These are phyloP conservation scores for Drosophila greeni DNA, from an alignment of 2,888 invertebrate genomes.

Conservation along the genomic window DNA sequence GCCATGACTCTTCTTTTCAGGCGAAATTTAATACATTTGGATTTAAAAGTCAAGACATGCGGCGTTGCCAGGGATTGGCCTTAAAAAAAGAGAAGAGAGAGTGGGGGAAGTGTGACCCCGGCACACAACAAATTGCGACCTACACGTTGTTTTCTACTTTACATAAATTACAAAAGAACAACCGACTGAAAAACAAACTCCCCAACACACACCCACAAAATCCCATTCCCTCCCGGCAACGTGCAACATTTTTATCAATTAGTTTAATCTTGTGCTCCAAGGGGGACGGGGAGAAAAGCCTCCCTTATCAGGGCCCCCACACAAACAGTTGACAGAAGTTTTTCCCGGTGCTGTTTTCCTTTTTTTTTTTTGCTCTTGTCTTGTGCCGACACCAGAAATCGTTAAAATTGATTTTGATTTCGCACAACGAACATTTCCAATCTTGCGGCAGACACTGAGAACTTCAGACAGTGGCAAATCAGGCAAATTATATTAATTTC, in stretches of 20 bases:
- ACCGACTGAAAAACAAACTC: conserved; percentile 29
- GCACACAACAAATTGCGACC: conserved; percentile 70
- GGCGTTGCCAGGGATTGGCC: conserved; percentile 57
- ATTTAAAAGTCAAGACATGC: conserved; percentile 73
- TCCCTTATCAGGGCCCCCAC: conserved; percentile 37
- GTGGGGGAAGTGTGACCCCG: conserved; percentile 45
- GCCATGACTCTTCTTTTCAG: conserved; percentile 55
- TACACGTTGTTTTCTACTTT: conserved; percentile 68
- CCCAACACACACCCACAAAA: conserved; percentile 28
- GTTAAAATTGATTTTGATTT: conserved; percentile 70
- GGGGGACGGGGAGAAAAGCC: conserved; percentile 2
- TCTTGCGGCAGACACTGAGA: conserved; percentile 53
- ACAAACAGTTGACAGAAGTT: conserved; percentile 59
- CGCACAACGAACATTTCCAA: conserved; percentile 46
- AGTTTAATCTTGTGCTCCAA: conserved; percentile 64
- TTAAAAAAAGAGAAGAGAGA: neutral
- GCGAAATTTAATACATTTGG: conserved; percentile 70
- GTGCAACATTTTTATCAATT: conserved; percentile 73
- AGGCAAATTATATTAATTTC: conserved; percentile 73
- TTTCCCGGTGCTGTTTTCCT: conserved; percentile 36
- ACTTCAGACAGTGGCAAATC: conserved; percentile 65
- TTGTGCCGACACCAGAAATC: conserved; percentile 28
- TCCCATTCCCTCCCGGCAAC: conserved; percentile 50
- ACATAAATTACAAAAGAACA: conserved; percentile 67
- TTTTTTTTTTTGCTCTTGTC: conserved; percentile 10